phyloP scores from a whole-genome alignment of 2,797 vertebrate genomes.

The Thaleichthys pacificus region DNA sequence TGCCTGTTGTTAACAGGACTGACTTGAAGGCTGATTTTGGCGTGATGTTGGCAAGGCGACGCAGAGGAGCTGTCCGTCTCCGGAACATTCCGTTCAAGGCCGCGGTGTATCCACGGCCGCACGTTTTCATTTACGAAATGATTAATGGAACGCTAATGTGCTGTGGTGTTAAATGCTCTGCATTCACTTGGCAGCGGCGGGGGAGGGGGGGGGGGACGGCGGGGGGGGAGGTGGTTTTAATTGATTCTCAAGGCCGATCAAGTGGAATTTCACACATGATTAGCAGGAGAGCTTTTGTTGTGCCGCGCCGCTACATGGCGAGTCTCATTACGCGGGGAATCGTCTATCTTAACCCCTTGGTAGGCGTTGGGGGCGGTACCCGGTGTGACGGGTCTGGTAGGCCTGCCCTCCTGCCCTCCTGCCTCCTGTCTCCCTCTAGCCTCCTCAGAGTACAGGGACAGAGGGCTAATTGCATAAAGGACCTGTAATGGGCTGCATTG shows the following conservation, averaged over 20 bases:
- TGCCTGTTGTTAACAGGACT: conserved; percentile 41
- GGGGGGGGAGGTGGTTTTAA: conserved; percentile 41
- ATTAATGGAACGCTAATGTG: conserved; percentile 54
- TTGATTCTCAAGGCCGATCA: conserved; percentile 68
- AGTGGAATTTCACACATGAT: conserved; percentile 69
- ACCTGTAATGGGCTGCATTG: conserved; percentile 68
- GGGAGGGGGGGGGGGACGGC: neutral
- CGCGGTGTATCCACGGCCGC: conserved; percentile 19
- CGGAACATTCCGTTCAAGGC: conserved; percentile 48
- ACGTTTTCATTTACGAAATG: conserved; percentile 46
- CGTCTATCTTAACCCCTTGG: conserved; percentile 40
- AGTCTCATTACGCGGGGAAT: conserved; percentile 36
- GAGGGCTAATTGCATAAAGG: conserved; percentile 70
- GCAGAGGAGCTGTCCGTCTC: conserved; percentile 38
- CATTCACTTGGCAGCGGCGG: conserved; percentile 37
- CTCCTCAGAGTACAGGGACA: conserved; percentile 49
- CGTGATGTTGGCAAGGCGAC: conserved; percentile 47
- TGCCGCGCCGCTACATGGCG: conserved; percentile 27
- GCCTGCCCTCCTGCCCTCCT: conserved; percentile 30
- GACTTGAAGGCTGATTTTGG: conserved; percentile 45
- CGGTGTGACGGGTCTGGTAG: conserved; percentile 33
- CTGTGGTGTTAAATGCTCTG: conserved; percentile 45
- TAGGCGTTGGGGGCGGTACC: neutral
- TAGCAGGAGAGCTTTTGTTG: conserved; percentile 37
- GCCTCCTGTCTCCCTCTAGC: conserved; percentile 35